Evolutionary conservation across 2,113 vertebrate species (phyloP).

Genomic region (Pipra filicauda): DNA sequence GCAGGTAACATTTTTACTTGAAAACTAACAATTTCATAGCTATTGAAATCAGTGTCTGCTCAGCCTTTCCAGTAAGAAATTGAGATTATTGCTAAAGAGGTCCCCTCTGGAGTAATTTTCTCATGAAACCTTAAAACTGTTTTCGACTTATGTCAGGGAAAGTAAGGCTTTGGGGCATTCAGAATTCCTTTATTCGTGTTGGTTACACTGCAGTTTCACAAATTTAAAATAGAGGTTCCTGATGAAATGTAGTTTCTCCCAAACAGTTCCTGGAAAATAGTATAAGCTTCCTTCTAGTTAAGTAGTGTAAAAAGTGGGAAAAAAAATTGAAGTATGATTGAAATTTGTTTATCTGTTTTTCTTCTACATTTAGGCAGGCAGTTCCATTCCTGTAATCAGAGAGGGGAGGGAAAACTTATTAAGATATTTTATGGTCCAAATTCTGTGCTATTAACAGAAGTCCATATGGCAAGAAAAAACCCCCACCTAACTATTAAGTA

Average conservation of each 20-base stretch:
- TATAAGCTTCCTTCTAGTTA: neutral
- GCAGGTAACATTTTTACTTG: neutral
- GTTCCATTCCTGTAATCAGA: neutral
- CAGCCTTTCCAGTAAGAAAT: neutral
- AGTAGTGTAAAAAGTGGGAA: neutral
- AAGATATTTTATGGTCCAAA: neutral
- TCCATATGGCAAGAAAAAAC: neutral
- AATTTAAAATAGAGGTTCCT: neutral
- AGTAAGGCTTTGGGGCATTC: neutral
- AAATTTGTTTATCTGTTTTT: neutral
- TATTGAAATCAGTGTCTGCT: neutral
- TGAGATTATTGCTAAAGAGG: neutral
- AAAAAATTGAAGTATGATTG: neutral
- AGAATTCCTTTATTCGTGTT: neutral
- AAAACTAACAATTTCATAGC: neutral
- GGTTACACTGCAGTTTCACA: neutral
- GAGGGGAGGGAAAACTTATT: neutral
- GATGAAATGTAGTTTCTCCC: neutral
- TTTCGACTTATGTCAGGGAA: neutral
- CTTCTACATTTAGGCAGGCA: neutral
- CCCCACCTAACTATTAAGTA: accelerated
- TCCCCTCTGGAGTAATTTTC: neutral
- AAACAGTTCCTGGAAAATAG: neutral
- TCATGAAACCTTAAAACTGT: neutral
- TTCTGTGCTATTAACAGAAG: neutral